phyloP scores from a whole-genome alignment of 2,797 vertebrate genomes.

The Neopelma chrysocephalum region DNA sequence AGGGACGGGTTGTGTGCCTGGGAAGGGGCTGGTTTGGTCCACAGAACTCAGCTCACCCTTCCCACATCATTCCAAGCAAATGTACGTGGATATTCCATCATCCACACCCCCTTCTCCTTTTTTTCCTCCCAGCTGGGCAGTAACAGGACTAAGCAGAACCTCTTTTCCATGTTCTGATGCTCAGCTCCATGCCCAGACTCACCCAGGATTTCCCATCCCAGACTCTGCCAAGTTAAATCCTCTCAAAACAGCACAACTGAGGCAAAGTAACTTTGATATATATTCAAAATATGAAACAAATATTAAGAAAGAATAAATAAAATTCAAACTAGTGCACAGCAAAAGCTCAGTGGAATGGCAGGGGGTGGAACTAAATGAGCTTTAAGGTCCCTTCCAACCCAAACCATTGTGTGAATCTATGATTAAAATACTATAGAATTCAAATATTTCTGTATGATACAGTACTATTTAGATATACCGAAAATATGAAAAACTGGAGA shows the following conservation, averaged over 20 bases:
- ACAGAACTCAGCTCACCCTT: neutral
- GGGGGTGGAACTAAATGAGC: neutral
- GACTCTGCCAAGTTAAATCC: neutral
- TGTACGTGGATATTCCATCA: accelerated
- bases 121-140: neutral
- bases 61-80: accelerated
- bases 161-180: neutral
- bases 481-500: neutral
- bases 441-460: neutral
- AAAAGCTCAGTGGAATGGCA: neutral
- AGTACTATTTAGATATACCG: neutral
- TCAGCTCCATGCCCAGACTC: neutral
- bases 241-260: neutral
- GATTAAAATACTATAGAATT: neutral
- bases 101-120: accelerated
- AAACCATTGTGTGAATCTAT: neutral
- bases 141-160: neutral
- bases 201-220: neutral
- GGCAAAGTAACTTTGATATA: neutral
- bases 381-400: neutral
- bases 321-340: neutral
- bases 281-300: neutral
- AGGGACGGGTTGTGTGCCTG: neutral
- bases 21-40: neutral
- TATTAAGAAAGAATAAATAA: neutral